Percentiles rank a stretch among this genome's conserved stretches.
Evolutionary conservation across 2,113 vertebrate species (phyloP).

Genomic region (Apteryx owenii): DNA sequence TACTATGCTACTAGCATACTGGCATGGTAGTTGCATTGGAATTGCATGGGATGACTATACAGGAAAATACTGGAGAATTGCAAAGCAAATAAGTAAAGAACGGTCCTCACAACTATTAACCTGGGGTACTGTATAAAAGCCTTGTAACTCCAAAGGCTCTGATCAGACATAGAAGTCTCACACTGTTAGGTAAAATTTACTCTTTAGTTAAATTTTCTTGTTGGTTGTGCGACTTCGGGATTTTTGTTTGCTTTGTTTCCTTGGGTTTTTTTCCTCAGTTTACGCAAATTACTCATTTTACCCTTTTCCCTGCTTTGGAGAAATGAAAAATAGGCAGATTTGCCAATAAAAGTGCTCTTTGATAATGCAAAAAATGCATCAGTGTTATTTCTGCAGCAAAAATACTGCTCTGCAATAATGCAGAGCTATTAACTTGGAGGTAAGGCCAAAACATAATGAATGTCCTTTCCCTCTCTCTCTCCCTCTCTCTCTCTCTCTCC

Average conservation of each 20-base stretch:
- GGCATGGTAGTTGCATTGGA: neutral
- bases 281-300: neutral
- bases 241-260: neutral
- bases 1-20: neutral
- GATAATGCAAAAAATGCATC: rapidly evolving
- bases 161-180: neutral
- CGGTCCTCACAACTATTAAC: neutral
- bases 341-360: neutral
- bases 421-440: neutral
- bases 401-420: neutral
- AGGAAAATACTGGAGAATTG: neutral
- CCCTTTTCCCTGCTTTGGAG: neutral
- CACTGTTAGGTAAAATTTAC: neutral
- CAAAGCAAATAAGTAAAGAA: neutral
- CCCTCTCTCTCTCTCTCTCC: neutral
- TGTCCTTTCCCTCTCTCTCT: too few relatives aligned
- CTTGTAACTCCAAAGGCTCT: neutral
- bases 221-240: rapidly evolving
- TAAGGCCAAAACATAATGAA: neutral
- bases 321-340: neutral
- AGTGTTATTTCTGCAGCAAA: neutral
- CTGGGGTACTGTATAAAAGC: neutral
- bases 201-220: neutral
- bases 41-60: neutral
- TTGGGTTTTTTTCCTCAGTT: neutral